A percentile compares a stretch with the other conserved stretches of the same genome.
Conservation (phyloP, 2,113 vertebrate genomes). For the Engystomops pustulosus region DNA sequence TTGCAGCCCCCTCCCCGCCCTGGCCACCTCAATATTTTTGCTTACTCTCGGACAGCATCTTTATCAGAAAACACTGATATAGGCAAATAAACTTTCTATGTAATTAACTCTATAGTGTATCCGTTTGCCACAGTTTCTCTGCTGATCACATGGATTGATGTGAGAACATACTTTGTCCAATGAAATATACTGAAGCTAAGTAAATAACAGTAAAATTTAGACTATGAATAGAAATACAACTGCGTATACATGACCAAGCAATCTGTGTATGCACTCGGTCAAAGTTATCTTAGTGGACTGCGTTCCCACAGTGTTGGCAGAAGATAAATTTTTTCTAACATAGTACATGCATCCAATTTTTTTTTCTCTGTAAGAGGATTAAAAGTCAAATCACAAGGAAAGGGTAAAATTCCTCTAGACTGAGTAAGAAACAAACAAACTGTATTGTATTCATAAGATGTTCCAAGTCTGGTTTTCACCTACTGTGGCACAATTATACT, state of each 20-base stretch:
- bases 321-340: background rate
- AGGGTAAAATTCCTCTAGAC: constrained; percentile 23
- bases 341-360: background rate
- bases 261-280: background rate
- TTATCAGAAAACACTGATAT: too few species aligned
- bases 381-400: constrained; percentile 46
- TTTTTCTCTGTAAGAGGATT: constrained; percentile 34
- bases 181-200: background rate
- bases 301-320: constrained; percentile 3
- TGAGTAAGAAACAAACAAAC: background rate
- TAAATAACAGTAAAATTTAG: background rate
- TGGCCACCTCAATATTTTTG: too few species aligned
- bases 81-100: background rate
- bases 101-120: background rate
- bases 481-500: background rate
- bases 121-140: background rate
- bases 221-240: background rate
- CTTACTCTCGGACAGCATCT: too few species aligned
- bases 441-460: constrained; percentile 2
- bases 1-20: too few species aligned
- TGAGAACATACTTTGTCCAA: background rate
- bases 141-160: background rate
- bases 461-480: background rate
- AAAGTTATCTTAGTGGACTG: background rate
- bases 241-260: background rate